Percentiles rank a stretch among this genome's conserved stretches.
Evolutionary conservation across 1,140 invertebrate species (phyloP).

Genomic region (Papilio aristodemus): DNA sequence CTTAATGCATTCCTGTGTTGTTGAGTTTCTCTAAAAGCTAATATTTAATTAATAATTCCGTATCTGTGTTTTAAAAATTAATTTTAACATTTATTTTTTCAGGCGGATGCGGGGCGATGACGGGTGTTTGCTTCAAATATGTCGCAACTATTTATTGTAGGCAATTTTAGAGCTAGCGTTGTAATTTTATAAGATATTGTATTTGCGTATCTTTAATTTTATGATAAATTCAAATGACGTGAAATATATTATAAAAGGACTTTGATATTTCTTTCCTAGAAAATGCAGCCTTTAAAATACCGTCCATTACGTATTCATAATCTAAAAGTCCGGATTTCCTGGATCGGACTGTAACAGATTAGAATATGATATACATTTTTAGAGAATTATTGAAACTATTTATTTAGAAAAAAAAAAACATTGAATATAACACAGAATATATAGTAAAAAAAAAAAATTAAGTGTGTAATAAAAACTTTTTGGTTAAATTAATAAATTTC

Average conservation of each 20-base stretch:
- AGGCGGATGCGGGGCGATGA: constrained; percentile 66
- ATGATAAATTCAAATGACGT: background rate
- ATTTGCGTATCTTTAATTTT: constrained; percentile 22
- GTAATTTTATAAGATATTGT: constrained; percentile 21
- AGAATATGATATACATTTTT: background rate
- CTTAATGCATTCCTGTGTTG: background rate
- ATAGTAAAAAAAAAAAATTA: background rate
- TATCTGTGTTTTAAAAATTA: too few relatives aligned
- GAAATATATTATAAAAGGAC: background rate
- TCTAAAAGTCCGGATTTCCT: background rate
- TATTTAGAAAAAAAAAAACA: background rate
- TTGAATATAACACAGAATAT: too few relatives aligned
- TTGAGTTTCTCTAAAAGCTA: background rate
- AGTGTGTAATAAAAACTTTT: constrained; percentile 12
- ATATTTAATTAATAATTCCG: too few relatives aligned
- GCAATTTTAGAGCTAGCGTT: constrained; percentile 26
- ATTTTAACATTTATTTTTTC: too few relatives aligned
- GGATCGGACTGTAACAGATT: background rate
- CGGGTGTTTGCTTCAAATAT: constrained; percentile 34
- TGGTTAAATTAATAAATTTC: constrained; percentile 36
- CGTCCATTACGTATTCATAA: constrained; percentile 8
- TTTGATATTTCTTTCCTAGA: background rate
- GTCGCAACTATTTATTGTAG: constrained; percentile 33
- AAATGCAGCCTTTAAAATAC: background rate
- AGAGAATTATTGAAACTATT: constrained; percentile 1